Evolutionary conservation across 1,140 invertebrate genomes (phyloP), one percentile per base, ranked within the genome.

Genomic region (Calosoma granatense): DNA sequence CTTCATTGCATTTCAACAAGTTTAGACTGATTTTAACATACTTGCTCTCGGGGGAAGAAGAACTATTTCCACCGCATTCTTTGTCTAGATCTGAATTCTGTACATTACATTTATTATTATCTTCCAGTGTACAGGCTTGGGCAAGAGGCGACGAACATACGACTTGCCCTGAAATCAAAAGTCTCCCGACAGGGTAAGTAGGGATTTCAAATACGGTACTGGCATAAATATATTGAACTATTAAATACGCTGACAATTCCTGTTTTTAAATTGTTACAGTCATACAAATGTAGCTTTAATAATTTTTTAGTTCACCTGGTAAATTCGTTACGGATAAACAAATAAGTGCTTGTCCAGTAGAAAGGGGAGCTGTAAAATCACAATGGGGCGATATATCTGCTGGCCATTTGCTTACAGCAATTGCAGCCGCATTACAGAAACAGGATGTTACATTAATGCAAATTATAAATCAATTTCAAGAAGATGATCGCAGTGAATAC

Each of bases 331-430:
- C 61, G 47, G n/a, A n/a, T n/a, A n/a, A n/a, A n/a, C 26, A 65
- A 39, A 47, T 12, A 47, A 47, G 41, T 47, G 3, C 17, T 9
- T 83, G 81, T 65, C 79, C 80, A 2, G 75, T 78, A 55, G 80
- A 83, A 71, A 72, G 76, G 17, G 81, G 82, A 3, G 77, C 82
- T 1, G 68, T 83, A 6, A 67, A 78, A 61, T 81, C 79, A 1
- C 64, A 71, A 1, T 81, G 77, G 72, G 81, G 80, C 0, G 73
- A 78, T 0, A 67, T 83, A 59, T 70, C 81, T 14, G 69, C 74
- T 11, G 81, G 81, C 2, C 72, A 72, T n/a, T 58, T 85, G 6
- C 70, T 85, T 22, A 69, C 76, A 3, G 80, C 75, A 0, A 70
- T 83, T 23, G 77, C 80, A 1, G 72, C 83, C 0, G 74, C 78